A percentile compares a stretch with the other conserved stretches of the same genome.
Conservation (phyloP, 2,888 invertebrate species). For the Polylopha cassiicola region DNA sequence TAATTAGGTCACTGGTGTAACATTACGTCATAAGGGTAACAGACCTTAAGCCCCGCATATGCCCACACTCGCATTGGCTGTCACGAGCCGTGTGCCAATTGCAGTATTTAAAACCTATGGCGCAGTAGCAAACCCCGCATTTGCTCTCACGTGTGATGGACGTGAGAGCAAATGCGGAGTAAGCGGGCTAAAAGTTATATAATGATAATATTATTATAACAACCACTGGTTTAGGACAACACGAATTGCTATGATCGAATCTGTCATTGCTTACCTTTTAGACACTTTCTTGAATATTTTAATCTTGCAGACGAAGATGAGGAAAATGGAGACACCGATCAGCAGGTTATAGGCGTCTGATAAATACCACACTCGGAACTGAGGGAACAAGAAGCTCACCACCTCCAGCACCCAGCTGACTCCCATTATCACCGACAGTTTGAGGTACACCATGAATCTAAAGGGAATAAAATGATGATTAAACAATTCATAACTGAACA, state of each 20-base stretch:
- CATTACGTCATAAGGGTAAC: too few relatives aligned
- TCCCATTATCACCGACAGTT: slow-evolving; percentile 65
- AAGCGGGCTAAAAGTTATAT: too few relatives aligned
- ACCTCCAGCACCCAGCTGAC: slow-evolving; percentile 64
- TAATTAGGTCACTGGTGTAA: too few relatives aligned
- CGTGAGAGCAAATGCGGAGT: too few relatives aligned
- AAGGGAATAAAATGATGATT: slow-evolving; percentile 17
- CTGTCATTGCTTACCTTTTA: slow-evolving; percentile 38
- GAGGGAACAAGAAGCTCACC: slow-evolving; percentile 43
- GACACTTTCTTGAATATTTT: slow-evolving; percentile 45
- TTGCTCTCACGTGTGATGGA: too few relatives aligned
- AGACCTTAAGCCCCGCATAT: too few relatives aligned
- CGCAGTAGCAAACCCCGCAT: too few relatives aligned
- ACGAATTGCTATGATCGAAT: not conserved
- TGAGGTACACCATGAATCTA: slow-evolving; percentile 60
- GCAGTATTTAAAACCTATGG: too few relatives aligned
- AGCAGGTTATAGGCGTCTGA: slow-evolving; percentile 56
- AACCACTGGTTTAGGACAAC: not conserved
- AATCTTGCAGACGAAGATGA: slow-evolving; percentile 61
- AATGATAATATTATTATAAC: too few relatives aligned
- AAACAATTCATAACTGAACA: not conserved
- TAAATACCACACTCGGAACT: slow-evolving; percentile 43
- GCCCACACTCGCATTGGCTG: too few relatives aligned
- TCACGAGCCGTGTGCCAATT: too few relatives aligned
- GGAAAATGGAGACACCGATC: slow-evolving; percentile 55